A percentile compares a stretch with the other conserved stretches of the same genome.
Conservation (phyloP, 2,797 vertebrate species). For the Ficedula albicollis region DNA sequence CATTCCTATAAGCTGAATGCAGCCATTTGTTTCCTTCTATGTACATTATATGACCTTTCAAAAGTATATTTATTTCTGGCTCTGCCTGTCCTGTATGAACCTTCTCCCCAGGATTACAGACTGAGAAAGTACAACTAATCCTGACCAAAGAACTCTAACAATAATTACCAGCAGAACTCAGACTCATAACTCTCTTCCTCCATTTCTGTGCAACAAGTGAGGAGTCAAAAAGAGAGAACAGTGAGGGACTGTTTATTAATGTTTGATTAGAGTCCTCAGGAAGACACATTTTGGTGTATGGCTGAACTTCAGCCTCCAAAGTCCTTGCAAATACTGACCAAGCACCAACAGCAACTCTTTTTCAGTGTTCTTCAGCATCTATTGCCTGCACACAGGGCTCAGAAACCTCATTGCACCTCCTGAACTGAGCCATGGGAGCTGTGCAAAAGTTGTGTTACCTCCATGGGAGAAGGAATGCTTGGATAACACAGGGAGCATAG, state of each 20-base stretch:
- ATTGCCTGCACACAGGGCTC: neutral
- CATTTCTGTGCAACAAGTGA: neutral
- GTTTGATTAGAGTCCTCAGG: neutral
- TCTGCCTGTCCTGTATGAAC: neutral
- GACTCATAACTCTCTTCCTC: neutral
- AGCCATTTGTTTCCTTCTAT: constrained; percentile 20
- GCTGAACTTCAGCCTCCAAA: neutral
- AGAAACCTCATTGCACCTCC: neutral
- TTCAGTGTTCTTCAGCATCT: neutral
- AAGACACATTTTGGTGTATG: neutral
- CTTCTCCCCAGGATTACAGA: neutral
- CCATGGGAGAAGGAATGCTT: neutral
- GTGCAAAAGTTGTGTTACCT: neutral
- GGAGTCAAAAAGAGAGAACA: neutral
- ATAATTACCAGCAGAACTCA: neutral
- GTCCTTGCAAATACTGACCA: neutral
- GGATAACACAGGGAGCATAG: neutral
- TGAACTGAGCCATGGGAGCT: neutral
- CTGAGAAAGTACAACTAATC: neutral
- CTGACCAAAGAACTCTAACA: neutral
- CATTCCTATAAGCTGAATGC: neutral
- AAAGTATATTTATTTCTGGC: constrained; percentile 29
- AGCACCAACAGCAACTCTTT: neutral
- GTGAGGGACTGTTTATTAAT: neutral
- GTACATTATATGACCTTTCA: neutral